Evolutionary conservation across 2,888 invertebrate genomes (phyloP).

Genomic region (Pterostichus niger): DNA sequence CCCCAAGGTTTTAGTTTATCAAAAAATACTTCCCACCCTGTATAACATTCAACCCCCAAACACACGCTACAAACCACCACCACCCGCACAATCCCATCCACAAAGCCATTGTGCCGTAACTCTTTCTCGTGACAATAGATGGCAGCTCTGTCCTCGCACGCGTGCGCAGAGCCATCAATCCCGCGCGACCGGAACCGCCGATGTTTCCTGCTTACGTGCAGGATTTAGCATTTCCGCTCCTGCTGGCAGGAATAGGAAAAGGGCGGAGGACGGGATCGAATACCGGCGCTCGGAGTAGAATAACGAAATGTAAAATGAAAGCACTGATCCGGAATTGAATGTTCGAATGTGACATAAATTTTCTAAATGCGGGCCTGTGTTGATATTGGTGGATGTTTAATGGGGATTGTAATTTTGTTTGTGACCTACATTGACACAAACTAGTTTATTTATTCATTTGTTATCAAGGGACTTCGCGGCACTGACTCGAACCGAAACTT

Average conservation of each 20-base stretch:
- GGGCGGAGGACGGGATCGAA: slow-evolving; percentile 21
- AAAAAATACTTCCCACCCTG: too few species aligned
- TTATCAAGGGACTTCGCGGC: too few species aligned
- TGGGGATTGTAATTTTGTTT: background rate
- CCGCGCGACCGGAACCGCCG: slow-evolving; percentile 68
- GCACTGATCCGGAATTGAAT: background rate
- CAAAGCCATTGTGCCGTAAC: background rate
- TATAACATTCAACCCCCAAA: too few species aligned
- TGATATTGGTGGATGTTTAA: background rate
- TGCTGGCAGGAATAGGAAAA: slow-evolving; percentile 55
- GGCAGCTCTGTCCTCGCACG: slow-evolving; percentile 18
- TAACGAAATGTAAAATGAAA: background rate
- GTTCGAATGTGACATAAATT: slow-evolving; percentile 36
- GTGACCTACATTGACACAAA: background rate
- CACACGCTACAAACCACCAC: background rate
- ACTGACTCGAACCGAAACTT: too few species aligned
- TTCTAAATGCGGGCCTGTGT: background rate
- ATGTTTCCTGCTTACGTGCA: slow-evolving; percentile 71
- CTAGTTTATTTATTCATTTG: too few species aligned
- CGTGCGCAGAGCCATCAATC: slow-evolving; percentile 61
- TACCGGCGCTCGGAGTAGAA: slow-evolving; percentile 2
- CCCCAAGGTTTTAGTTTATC: too few species aligned
- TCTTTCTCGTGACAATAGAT: slow-evolving; percentile 30
- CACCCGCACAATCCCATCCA: background rate
- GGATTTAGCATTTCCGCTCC: slow-evolving; percentile 71